Evolutionary conservation across 1,140 invertebrate genomes (phyloP).

Genomic region (Musca domestica): DNA sequence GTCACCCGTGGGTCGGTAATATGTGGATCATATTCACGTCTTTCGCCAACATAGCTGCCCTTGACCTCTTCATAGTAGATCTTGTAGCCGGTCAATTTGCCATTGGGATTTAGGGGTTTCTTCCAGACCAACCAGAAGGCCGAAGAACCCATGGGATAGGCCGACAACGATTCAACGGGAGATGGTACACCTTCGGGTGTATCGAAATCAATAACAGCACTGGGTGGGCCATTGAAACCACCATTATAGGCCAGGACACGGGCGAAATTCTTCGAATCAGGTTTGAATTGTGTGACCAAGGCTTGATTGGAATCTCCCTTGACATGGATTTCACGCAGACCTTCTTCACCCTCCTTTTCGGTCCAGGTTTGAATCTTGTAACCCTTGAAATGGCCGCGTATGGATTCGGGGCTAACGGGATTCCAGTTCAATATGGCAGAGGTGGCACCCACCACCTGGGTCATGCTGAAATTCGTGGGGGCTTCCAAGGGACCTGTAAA

Average conservation of each 20-base stretch:
- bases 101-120: conserved; percentile 89
- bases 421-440: conserved; percentile 82
- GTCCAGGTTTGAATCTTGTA: conserved; percentile 97
- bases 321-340: conserved; percentile 76
- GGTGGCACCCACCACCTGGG: conserved; percentile 70
- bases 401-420: conserved; percentile 70
- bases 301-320: conserved; percentile 69
- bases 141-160: conserved; percentile 81
- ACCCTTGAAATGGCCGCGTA: conserved; percentile 89
- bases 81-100: conserved; percentile 87
- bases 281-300: conserved; percentile 82
- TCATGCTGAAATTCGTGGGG: conserved; percentile 80
- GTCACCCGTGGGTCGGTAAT: conserved; percentile 73
- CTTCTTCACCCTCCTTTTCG: conserved; percentile 73
- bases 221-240: conserved; percentile 84
- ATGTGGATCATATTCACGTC: conserved; percentile 71
- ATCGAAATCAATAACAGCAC: conserved; percentile 77
- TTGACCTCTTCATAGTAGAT: conserved; percentile 85
- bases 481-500: conserved; percentile 69
- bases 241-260: conserved; percentile 89
- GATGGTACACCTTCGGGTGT: conserved; percentile 93
- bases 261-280: conserved; percentile 86
- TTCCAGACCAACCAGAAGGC: conserved; percentile 89
- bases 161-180: conserved; percentile 78
- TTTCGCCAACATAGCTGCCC: conserved; percentile 65